Base-by-base conservation (phyloP, 2,797 vertebrate species). In the Acanthurus leucopareius region DNA sequence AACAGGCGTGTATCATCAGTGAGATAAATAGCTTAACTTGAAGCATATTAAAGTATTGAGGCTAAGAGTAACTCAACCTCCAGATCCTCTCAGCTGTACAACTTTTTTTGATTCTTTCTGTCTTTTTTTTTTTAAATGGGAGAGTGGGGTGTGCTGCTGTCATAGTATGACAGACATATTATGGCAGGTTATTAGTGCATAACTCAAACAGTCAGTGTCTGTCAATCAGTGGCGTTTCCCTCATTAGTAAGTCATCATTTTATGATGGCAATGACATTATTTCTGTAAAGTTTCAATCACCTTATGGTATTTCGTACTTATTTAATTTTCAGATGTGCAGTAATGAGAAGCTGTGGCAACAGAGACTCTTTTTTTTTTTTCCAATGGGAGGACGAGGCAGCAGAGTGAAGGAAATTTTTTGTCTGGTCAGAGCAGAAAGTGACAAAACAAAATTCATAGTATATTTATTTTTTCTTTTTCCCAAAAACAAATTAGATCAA, bases 181-280 rank as follows among this genome's bases (percentile, higher is more conserved):
- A 71, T 80, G 68, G 47, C 77, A 65, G 73, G 19, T 16, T 53
- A 57, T 61, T 48, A 44, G 57, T 65, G 49, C 69, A 61, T 69
- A 66, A 61, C 15, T 80, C 15, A 73, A 45, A 48, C 58, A 11
- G 32, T 10, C 63, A 20, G 11, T 59, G 40, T 72, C 53, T 82
- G 69, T 70, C 84, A 70, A 51, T 79, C 79, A 79, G 8, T 64
- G 75, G 66, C 65, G 59, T 28, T 62, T 45, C 57, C 25, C 70
- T 69, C 54, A 42, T 70, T 51, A 69, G 62, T 45, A 42, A 64
- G 35, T 69, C 53, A 63, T 71, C 35, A 64, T 71, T 75, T 77
- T 13, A 54, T 60, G 51, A 77, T 48, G 17, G 47, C 16, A 28
- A 28, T 47, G 4, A 11, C 19, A 71, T 52, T 71, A 5, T 67